A percentile compares a stretch with the other conserved stretches of the same genome.
Evolutionary conservation across 2,888 invertebrate genomes (phyloP).

Genomic region (Microctonus brassicae): DNA sequence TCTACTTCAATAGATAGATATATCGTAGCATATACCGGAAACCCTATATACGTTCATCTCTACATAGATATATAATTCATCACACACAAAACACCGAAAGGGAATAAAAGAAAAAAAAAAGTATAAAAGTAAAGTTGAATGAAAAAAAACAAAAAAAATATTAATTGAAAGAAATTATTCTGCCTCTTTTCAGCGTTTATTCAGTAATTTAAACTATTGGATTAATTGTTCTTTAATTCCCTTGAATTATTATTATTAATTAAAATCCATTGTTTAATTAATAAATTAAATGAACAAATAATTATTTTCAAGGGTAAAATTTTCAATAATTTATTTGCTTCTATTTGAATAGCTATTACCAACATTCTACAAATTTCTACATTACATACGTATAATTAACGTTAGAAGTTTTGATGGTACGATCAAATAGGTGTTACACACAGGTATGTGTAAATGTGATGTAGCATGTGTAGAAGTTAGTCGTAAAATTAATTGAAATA

Average conservation of each 20-base stretch:
- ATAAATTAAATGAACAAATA: background rate
- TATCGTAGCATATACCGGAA: constrained; percentile 49
- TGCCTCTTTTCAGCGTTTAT: too few relatives aligned
- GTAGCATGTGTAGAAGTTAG: constrained; percentile 39
- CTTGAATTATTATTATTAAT: too few relatives aligned
- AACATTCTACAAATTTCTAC: too few relatives aligned
- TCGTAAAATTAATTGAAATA: constrained; percentile 57
- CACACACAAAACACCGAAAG: background rate
- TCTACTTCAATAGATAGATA: constrained; percentile 40
- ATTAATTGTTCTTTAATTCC: too few relatives aligned
- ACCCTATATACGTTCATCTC: constrained; percentile 34
- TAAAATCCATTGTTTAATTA: too few relatives aligned
- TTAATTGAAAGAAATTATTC: background rate
- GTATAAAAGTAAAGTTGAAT: too few relatives aligned
- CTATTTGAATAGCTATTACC: constrained; percentile 15
- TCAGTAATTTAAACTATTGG: too few relatives aligned
- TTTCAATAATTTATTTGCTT: constrained; percentile 28
- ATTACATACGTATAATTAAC: too few relatives aligned
- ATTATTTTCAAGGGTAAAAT: constrained; percentile 12
- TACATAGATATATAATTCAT: background rate
- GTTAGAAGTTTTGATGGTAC: constrained; percentile 47
- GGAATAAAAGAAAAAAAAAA: constrained; percentile 14
- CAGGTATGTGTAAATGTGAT: too few relatives aligned
- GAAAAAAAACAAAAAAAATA: background rate
- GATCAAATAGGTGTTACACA: constrained; percentile 33